These are phyloP conservation scores for Xerus inauris DNA, from an alignment of 2,113 vertebrate species.

Conservation along the genomic window DNA sequence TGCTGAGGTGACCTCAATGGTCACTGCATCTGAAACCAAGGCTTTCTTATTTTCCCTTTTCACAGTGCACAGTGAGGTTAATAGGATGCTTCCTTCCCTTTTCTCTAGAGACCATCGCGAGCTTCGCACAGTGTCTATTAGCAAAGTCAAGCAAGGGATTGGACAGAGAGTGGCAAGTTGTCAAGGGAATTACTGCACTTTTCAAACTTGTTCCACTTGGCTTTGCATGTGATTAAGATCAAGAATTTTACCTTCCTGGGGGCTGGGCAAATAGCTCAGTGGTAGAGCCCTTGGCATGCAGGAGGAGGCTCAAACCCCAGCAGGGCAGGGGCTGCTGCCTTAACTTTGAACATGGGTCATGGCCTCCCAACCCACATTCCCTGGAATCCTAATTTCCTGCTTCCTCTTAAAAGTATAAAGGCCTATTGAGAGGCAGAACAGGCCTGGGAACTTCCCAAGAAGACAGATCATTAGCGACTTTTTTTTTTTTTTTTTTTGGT, in stretches of 20 bases:
- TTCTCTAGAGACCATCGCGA: not conserved
- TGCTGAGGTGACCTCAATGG: not conserved
- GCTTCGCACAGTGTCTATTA: not conserved
- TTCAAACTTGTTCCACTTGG: not conserved
- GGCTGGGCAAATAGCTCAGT: not conserved
- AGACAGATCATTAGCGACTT: not conserved
- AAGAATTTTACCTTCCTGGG: not conserved
- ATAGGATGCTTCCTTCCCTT: not conserved
- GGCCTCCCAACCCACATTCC: not conserved
- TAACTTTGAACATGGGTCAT: not conserved
- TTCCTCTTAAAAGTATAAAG: constrained; percentile 23
- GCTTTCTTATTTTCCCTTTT: not conserved
- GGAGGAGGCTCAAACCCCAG: not conserved
- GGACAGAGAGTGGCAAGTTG: not conserved
- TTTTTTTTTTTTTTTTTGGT: too few relatives aligned
- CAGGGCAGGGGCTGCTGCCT: not conserved
- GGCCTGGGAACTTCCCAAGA: not conserved
- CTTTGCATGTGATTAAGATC: not conserved
- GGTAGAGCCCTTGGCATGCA: not conserved
- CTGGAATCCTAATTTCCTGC: constrained; percentile 50
- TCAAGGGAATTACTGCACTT: not conserved
- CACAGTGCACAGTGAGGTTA: not conserved
- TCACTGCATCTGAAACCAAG: not conserved
- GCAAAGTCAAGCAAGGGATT: not conserved
- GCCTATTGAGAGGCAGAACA: not conserved